Conservation (phyloP, 2,113 vertebrate genomes). For the Puntigrus tetrazona region DNA sequence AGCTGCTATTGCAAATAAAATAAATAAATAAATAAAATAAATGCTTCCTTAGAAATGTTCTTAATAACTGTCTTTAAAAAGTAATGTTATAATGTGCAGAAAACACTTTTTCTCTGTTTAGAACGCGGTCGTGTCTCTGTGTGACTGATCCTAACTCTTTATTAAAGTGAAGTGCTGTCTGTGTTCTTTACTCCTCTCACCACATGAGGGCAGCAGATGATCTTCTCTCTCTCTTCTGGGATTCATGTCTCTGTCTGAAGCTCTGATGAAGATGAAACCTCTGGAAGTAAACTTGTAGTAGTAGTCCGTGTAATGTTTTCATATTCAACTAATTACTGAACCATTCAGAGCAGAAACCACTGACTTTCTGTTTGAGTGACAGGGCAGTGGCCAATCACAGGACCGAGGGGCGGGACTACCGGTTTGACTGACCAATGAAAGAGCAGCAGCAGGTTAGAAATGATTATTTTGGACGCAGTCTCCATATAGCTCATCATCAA, state of each 20-base stretch:
- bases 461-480: neutral
- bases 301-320: neutral
- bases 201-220: slow-evolving; percentile 9
- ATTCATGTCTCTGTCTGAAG: neutral
- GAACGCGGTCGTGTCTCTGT: neutral
- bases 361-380: neutral
- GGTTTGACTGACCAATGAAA: neutral
- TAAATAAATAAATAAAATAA: too few relatives aligned
- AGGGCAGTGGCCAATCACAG: neutral
- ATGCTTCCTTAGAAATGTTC: too few relatives aligned
- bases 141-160: neutral
- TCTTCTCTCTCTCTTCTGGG: too few relatives aligned
- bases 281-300: neutral
- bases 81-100: too few relatives aligned
- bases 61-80: too few relatives aligned
- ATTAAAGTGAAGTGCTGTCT: neutral
- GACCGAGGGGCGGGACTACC: neutral
- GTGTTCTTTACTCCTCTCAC: neutral
- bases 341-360: neutral
- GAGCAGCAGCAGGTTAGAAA: neutral
- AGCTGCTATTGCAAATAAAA: too few relatives aligned
- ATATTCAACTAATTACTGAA: neutral
- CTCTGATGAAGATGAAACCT: neutral
- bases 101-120: too few relatives aligned
- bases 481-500: neutral